Conservation (phyloP, 2,888 invertebrate species). For the Opisthograptis luteolata region DNA sequence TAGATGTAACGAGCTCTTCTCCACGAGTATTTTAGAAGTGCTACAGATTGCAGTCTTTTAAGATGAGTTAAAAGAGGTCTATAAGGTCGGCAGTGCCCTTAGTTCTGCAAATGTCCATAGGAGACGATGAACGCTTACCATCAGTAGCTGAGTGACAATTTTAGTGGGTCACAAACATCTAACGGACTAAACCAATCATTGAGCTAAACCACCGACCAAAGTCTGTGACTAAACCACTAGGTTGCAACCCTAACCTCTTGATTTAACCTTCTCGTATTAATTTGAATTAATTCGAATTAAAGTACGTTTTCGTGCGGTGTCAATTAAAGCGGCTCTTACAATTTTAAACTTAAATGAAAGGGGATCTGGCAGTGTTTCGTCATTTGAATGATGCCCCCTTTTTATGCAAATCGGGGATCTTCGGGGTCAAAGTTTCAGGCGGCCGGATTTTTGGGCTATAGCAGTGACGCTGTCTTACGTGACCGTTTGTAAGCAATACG, state of each 20-base stretch:
- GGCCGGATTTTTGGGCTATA: slow-evolving; percentile 59
- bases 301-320: slow-evolving; percentile 52
- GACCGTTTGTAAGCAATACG: neutral
- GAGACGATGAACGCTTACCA: no score
- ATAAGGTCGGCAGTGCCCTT: no score
- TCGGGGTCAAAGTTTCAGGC: slow-evolving; percentile 55
- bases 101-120: no score
- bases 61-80: no score
- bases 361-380: slow-evolving; percentile 74
- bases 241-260: slow-evolving; percentile 1
- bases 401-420: slow-evolving; percentile 78
- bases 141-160: no score
- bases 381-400: slow-evolving; percentile 73
- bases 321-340: slow-evolving; percentile 73
- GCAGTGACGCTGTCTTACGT: slow-evolving; percentile 14
- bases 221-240: no score
- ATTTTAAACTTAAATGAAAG: slow-evolving; percentile 80
- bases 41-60: no score
- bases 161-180: no score
- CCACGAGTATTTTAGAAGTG: no score
- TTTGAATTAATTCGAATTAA: slow-evolving; percentile 71
- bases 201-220: neutral
- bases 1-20: no score
- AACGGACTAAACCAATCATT: no score
- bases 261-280: slow-evolving; percentile 37